Evolutionary conservation across 1,140 invertebrate species (phyloP).

Genomic region (Octopus bimaculoides): DNA sequence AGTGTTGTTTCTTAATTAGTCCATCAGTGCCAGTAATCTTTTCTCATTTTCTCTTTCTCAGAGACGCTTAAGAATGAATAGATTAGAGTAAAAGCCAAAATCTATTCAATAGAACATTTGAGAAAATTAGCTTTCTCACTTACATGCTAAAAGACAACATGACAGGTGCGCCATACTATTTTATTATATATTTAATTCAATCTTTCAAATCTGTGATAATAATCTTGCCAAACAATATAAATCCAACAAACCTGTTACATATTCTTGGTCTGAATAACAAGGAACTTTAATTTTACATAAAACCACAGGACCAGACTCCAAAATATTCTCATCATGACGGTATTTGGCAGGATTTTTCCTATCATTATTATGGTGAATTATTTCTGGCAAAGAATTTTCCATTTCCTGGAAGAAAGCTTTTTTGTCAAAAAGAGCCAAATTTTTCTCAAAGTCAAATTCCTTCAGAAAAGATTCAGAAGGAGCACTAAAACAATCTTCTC

Average conservation of each 20-base stretch:
- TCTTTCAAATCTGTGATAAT: no score
- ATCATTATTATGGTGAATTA: slow-evolving; percentile 22
- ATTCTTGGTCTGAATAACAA: slow-evolving; percentile 65
- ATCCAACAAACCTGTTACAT: slow-evolving; percentile 66
- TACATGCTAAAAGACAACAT: no score
- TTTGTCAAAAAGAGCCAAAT: slow-evolving; percentile 87
- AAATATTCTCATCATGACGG: slow-evolving; percentile 82
- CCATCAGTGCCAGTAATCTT: no score
- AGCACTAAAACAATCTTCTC: slow-evolving; percentile 65
- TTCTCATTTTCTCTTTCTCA: no score
- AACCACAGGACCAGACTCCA: slow-evolving; percentile 66
- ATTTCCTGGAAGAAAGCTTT: slow-evolving; percentile 70
- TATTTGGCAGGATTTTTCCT: slow-evolving; percentile 58
- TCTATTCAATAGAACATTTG: no score
- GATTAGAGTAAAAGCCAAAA: no score
- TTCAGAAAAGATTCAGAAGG: slow-evolving; percentile 62
- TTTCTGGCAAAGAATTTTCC: slow-evolving; percentile 53
- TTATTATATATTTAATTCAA: no score
- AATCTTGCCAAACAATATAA: no score
- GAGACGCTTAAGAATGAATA: no score
- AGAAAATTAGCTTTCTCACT: no score
- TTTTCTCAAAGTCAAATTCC: slow-evolving; percentile 91
- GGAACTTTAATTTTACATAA: slow-evolving; percentile 74
- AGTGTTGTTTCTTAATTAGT: no score
- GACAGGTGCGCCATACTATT: no score